Percentiles rank a stretch among this genome's conserved stretches.
Conservation (phyloP, 2,888 invertebrate species). For the Campoplex capitator region DNA sequence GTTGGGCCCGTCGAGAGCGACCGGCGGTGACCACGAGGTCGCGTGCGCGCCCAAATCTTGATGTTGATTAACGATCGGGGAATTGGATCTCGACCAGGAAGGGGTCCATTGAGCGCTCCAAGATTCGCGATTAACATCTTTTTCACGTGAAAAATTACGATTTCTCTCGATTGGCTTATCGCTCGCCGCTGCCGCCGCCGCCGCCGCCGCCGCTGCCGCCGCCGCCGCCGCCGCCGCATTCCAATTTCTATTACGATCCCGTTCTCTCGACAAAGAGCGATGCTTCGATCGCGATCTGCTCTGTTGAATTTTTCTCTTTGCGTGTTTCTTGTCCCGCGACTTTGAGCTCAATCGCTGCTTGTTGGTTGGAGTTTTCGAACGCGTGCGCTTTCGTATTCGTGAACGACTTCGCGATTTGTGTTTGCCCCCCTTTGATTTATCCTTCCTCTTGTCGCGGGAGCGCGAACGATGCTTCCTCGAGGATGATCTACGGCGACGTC, state of each 20-base stretch:
- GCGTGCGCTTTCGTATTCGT: slow-evolving; percentile 78
- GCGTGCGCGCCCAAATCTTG: slow-evolving; percentile 72
- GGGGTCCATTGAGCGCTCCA: slow-evolving; percentile 85
- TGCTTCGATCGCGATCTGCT: slow-evolving; percentile 74
- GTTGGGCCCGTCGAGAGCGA: slow-evolving; percentile 83
- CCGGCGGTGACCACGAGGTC: slow-evolving; percentile 87
- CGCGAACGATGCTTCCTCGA: slow-evolving; percentile 75
- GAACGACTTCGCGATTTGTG: slow-evolving; percentile 82
- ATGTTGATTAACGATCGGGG: slow-evolving; percentile 79
- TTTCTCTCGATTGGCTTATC: slow-evolving; percentile 75
- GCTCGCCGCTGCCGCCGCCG: slow-evolving; percentile 60
- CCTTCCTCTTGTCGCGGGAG: slow-evolving; percentile 78
- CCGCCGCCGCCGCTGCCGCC: slow-evolving; percentile 65
- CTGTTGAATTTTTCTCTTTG: slow-evolving; percentile 79
- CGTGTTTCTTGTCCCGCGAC: slow-evolving; percentile 82
- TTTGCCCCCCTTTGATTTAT: slow-evolving; percentile 80
- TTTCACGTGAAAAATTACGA: slow-evolving; percentile 73
- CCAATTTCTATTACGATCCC: slow-evolving; percentile 81
- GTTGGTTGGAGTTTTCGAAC: slow-evolving; percentile 78
- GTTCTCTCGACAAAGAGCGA: slow-evolving; percentile 76
- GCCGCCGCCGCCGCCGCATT: slow-evolving; percentile 68
- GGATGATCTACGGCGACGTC: slow-evolving; percentile 72
- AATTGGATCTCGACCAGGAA: slow-evolving; percentile 87
- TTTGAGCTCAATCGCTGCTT: slow-evolving; percentile 78
- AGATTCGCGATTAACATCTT: slow-evolving; percentile 75